A percentile compares a stretch with the other conserved stretches of the same genome.
These are phyloP conservation scores for Pithys albifrons DNA, from an alignment of 2,113 vertebrate genomes.

Conservation along the genomic window DNA sequence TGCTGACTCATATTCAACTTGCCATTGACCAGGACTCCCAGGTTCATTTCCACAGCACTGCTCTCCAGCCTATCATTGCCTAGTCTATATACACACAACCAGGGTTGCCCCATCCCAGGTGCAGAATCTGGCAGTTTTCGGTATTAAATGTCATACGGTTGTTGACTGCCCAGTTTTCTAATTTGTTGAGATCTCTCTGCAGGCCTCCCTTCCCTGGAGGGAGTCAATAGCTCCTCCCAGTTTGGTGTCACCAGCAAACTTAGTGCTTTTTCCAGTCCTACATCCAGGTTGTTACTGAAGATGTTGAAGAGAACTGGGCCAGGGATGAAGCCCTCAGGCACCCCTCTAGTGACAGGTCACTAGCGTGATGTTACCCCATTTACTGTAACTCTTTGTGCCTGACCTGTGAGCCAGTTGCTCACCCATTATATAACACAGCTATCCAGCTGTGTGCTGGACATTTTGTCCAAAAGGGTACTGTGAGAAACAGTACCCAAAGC, in stretches of 20 bases:
- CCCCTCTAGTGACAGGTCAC: accelerated
- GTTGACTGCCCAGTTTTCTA: not conserved
- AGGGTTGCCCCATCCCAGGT: not conserved
- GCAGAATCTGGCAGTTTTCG: not conserved
- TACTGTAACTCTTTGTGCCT: not conserved
- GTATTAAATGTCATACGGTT: not conserved
- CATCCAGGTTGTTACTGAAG: not conserved
- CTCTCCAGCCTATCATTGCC: not conserved
- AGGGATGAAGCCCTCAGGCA: not conserved
- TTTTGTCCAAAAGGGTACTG: not conserved
- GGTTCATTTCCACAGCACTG: not conserved
- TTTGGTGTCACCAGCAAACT: not conserved
- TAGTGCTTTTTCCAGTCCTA: not conserved
- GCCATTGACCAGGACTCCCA: not conserved
- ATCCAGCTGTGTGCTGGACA: not conserved
- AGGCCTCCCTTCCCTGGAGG: accelerated
- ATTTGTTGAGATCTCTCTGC: not conserved
- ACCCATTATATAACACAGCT: not conserved
- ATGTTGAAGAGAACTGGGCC: not conserved
- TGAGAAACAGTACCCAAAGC: not conserved
- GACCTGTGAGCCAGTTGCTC: not conserved
- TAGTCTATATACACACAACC: not conserved
- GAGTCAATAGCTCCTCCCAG: accelerated
- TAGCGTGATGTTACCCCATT: not conserved
- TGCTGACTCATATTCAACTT: not conserved